Evolutionary conservation across 2,797 vertebrate species (phyloP), one percentile per base, ranked within the genome.

Genomic region (Trichosurus vulpecula): DNA sequence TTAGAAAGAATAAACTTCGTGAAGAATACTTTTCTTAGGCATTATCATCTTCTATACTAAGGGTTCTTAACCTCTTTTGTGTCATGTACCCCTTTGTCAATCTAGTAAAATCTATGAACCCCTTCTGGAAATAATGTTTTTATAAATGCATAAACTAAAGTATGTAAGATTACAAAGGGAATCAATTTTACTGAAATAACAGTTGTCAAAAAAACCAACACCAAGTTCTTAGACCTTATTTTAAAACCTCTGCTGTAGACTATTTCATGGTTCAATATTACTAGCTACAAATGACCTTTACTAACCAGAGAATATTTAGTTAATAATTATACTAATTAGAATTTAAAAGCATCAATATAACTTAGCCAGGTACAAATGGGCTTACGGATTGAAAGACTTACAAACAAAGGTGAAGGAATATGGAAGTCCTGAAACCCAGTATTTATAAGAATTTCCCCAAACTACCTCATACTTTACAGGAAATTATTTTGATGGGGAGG

Each of bases 11-110:
- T 5, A 95, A 90, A 74, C 87, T 95, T 52, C 58, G 90, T 92
- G 66, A 47, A 19, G 53, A 90, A 95, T 91, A 8, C 53, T 95
- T 94, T 0, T 87, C 12, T 91, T 94, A 87, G 41, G 74, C 74
- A 51, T 47, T 27, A 87, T 8, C 10, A 51, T 12, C 41, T 87
- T 87, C 41, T 87, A 51, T 27, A 51, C 41, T 27, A 81, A 74
- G 19, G 19, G 41, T 81, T 81, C 19, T 81, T 81, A 87, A 47
- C 13, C 41, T 87, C 74, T 87, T 87, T 87, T 51, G 3, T 27
- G 41, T 87, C 41, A 87, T 87, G 41, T 27, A 51, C 41, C 10
- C 25, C 74, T 41, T 8, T 22, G 61, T 61, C 61, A 74, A 74
- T 22, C 35, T 41, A n/a, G 35, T 74, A 74, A 74, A 74, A 74